These are phyloP conservation scores for Ctenopoma kingsleyae DNA, from an alignment of 2,797 vertebrate genomes.

Conservation along the genomic window DNA sequence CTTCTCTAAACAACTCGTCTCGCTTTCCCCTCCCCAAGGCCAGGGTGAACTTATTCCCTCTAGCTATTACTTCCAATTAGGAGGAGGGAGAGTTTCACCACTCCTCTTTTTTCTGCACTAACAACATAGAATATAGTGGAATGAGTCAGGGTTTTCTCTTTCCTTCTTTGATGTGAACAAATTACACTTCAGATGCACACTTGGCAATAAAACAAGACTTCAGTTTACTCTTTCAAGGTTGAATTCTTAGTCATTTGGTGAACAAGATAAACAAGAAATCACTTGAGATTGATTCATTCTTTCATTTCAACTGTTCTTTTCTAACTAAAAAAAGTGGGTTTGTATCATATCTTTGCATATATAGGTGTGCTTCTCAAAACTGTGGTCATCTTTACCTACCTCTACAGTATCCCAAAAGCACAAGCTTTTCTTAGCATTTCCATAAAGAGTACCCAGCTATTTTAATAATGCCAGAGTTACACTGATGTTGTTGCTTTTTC, in stretches of 20 bases:
- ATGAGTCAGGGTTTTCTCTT: constrained; percentile 68
- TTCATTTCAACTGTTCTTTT: constrained; percentile 37
- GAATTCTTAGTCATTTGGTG: constrained; percentile 63
- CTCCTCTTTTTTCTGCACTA: constrained; percentile 58
- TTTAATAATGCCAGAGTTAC: constrained; percentile 20
- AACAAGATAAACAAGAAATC: constrained; percentile 38
- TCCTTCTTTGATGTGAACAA: constrained; percentile 78
- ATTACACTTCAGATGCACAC: constrained; percentile 68
- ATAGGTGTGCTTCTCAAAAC: background rate
- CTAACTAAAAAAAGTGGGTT: constrained; percentile 4
- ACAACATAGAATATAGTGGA: constrained; percentile 69
- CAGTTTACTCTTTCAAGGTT: constrained; percentile 64
- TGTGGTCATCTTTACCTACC: background rate
- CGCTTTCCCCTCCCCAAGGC: constrained; percentile 63
- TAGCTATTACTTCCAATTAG: constrained; percentile 85
- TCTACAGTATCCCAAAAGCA: background rate
- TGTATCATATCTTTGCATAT: background rate
- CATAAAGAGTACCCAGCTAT: constrained; percentile 8
- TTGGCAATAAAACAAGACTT: constrained; percentile 66
- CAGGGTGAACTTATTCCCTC: constrained; percentile 77
- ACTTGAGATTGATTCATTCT: constrained; percentile 29
- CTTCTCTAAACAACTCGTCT: constrained; percentile 71
- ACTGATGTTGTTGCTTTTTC: constrained; percentile 19
- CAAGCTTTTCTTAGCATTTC: background rate
- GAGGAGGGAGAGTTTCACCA: constrained; percentile 70